Base-by-base conservation (phyloP, 2,888 invertebrate species). In the Portevinia maculata region DNA sequence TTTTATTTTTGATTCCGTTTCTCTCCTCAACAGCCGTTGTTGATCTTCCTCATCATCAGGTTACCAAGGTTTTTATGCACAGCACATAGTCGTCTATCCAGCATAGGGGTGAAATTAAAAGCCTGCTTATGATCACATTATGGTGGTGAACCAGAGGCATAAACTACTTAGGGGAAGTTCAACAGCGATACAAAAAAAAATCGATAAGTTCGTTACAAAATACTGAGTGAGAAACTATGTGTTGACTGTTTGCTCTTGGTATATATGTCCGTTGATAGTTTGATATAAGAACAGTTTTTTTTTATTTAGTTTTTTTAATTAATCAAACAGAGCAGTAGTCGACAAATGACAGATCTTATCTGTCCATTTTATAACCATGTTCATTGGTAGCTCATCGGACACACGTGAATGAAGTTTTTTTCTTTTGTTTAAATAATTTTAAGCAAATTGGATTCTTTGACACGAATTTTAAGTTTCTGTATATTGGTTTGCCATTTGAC, bases 151-250 rank as follows among this genome's bases (percentile, higher is more conserved):
- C 15, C 32, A 19, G 11, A 11, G 19, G 44, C 44, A 44, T 44
- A 44, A 6, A 34, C 17, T 11, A 52, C 37, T 52, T 62, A 79
- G 81, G 81, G 81, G 81, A 81, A 75, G 59, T 59, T 75, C 30
- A 28, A 32, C 37, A 24, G 13, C 7, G 32, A 41, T 17, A 48
- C 19, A 21, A 21, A 55, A 70, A 78, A 78, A 79, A 79, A 71
- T 79, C 78, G 64, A 79, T 79, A 70, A 81, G 70, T 81, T 71
- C 81, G 81, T 81, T 76, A 81, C 81, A 75, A 76, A 81, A 64
- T 39, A 52, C 69, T 67, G 60, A 9, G 7, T 34, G 19, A 37
- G 37, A 11, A 9, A 4, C 3, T 48, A 34, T 39, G 15, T 34
- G 8, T 32, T n/a, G 17, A 7, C 0, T 44, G 21, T 62, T 7